Percentiles rank a stretch among this genome's conserved stretches.
These are phyloP conservation scores for Tortricodes alternella DNA, from an alignment of 2,888 invertebrate genomes.

Conservation along the genomic window DNA sequence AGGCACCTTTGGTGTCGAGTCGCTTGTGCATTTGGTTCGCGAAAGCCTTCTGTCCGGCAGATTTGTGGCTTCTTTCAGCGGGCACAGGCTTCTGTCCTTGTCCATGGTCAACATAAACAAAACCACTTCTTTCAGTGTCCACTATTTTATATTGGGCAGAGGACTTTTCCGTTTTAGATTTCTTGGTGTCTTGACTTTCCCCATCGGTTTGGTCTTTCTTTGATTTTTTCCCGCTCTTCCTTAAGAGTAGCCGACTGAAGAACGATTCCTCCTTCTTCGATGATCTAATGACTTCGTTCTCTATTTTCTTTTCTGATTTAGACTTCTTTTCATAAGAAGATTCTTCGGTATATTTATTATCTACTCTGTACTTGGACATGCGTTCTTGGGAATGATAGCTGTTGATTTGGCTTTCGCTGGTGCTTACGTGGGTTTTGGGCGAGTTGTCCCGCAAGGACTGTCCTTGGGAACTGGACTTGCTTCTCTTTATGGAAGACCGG, in stretches of 20 bases:
- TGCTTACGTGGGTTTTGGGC: constrained; percentile 48
- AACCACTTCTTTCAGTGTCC: constrained; percentile 56
- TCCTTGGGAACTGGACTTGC: constrained; percentile 78
- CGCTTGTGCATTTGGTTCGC: constrained; percentile 79
- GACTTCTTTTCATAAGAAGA: constrained; percentile 77
- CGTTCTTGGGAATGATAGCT: constrained; percentile 63
- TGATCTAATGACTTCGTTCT: constrained; percentile 74
- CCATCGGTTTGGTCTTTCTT: constrained; percentile 79
- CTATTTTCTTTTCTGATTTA: constrained; percentile 74
- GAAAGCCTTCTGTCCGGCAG: constrained; percentile 75
- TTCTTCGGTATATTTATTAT: constrained; percentile 72
- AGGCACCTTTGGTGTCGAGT: constrained; percentile 77
- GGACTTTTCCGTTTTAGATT: constrained; percentile 65
- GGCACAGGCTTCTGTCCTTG: constrained; percentile 67
- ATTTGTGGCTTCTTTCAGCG: constrained; percentile 71
- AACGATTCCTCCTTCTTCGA: constrained; percentile 83
- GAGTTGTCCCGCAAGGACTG: constrained; percentile 64
- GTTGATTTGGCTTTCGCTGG: constrained; percentile 47
- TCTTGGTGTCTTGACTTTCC: constrained; percentile 67
- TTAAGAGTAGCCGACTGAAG: constrained; percentile 85
- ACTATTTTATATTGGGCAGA: constrained; percentile 64
- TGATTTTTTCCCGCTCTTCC: constrained; percentile 88
- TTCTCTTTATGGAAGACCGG: constrained; percentile 74
- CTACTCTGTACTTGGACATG: constrained; percentile 60
- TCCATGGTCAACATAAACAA: constrained; percentile 49